These are phyloP conservation scores for Rhizomys pruinosus DNA, from an alignment of 2,113 vertebrate species.

Conservation along the genomic window DNA sequence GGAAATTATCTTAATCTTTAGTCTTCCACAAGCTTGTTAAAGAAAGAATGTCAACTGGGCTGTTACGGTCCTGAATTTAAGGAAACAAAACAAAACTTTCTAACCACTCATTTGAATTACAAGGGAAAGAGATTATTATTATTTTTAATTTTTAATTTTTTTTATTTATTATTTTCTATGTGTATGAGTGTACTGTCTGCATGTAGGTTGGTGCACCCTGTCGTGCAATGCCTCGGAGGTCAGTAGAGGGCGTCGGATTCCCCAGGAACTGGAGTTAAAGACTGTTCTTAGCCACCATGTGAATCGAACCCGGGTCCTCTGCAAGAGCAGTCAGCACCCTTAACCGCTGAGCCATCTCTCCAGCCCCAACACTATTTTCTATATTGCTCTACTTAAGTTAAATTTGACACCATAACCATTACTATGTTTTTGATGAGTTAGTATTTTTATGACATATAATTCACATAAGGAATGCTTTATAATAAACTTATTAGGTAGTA, in stretches of 20 bases:
- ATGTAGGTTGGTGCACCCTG: too few species aligned
- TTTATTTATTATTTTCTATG: too few species aligned
- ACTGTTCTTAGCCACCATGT: too few species aligned
- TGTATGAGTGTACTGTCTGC: too few species aligned
- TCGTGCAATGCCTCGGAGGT: too few species aligned
- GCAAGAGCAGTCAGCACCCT: too few species aligned
- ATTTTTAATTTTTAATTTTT: too few species aligned
- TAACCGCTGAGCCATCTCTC: too few species aligned
- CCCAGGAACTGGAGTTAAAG: too few species aligned
- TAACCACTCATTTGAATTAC: constrained; percentile 55
- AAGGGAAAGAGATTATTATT: constrained; percentile 44
- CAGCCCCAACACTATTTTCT: constrained; percentile 36
- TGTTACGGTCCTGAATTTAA: constrained; percentile 14
- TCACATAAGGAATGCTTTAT: constrained; percentile 32
- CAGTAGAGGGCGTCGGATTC: too few species aligned
- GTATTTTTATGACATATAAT: constrained; percentile 39
- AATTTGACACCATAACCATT: constrained; percentile 28
- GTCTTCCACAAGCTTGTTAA: constrained; percentile 63
- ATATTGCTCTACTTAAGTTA: constrained; percentile 27
- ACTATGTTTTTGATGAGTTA: constrained; percentile 48
- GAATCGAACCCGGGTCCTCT: too few species aligned
- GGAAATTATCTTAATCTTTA: constrained; percentile 72
- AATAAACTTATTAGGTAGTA: constrained; percentile 36
- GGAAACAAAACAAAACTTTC: constrained; percentile 10
- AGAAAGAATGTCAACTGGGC: constrained; percentile 63